A percentile compares a stretch with the other conserved stretches of the same genome.
phyloP scores from a whole-genome alignment of 1,140 invertebrate species.

The Homarus americanus region DNA sequence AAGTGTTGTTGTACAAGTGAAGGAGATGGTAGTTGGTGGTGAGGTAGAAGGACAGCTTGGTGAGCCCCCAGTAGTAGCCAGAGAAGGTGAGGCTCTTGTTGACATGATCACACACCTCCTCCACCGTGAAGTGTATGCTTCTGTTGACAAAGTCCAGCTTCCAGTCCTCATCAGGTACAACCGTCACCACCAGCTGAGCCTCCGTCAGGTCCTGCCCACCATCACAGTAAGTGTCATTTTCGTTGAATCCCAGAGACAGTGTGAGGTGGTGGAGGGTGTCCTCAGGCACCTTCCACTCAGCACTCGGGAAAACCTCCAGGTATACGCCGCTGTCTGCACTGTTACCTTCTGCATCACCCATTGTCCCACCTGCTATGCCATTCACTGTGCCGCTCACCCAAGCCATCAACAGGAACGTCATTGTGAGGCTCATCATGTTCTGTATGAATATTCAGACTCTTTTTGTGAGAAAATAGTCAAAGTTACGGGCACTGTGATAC shows the following conservation, averaged over 20 bases:
- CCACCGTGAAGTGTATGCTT: constrained; percentile 27
- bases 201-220: not conserved
- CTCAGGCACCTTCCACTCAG: constrained; percentile 56
- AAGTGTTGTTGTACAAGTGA: not conserved
- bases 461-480: no score
- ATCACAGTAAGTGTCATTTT: not conserved
- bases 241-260: constrained; percentile 30
- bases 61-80: constrained; percentile 48
- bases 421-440: no score
- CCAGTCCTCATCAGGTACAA: constrained; percentile 31
- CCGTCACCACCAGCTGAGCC: constrained; percentile 25
- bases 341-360: no score
- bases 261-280: constrained; percentile 32
- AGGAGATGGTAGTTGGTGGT: constrained; percentile 21
- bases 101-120: constrained; percentile 42
- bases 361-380: no score
- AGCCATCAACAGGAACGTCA: no score
- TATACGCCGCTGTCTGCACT: no score
- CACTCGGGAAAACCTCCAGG: not conserved
- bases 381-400: no score
- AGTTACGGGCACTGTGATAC: no score
- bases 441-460: no score
- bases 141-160: constrained; percentile 33
- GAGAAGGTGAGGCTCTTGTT: constrained; percentile 52
- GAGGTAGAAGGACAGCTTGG: constrained; percentile 37